phyloP scores from a whole-genome alignment of 2,888 invertebrate species.

The Acanthosepion pharaonis region DNA sequence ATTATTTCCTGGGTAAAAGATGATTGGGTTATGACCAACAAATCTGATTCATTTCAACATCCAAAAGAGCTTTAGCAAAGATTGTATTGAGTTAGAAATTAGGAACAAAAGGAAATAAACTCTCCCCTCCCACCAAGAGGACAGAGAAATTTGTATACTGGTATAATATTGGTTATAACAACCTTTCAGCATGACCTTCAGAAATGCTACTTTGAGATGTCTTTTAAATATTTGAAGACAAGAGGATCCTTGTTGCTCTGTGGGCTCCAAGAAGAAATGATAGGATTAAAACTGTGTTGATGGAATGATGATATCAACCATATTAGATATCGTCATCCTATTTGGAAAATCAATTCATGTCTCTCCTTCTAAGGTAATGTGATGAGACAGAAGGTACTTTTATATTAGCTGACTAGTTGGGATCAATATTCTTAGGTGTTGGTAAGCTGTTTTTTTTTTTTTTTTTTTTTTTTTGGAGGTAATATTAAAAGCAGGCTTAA shows the following conservation, averaged over 20 bases:
- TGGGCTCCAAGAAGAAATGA: background rate
- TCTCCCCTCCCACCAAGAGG: no score
- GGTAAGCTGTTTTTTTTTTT: background rate
- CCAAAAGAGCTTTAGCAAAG: background rate
- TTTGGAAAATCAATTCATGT: background rate
- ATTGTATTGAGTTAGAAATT: background rate
- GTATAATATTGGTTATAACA: background rate
- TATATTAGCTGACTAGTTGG: background rate
- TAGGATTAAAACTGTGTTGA: constrained; percentile 3
- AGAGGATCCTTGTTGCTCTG: background rate
- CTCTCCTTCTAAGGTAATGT: background rate
- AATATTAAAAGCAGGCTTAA: background rate
- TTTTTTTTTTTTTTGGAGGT: background rate
- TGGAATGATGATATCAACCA: background rate
- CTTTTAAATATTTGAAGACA: background rate
- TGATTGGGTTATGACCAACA: constrained; percentile 17
- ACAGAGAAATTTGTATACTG: no score
- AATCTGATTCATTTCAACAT: background rate
- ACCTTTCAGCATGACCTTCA: background rate
- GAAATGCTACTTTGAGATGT: background rate
- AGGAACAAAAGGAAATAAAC: background rate
- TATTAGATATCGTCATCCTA: background rate
- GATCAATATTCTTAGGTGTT: background rate
- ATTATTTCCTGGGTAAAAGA: background rate
- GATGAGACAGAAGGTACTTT: background rate